Base-by-base conservation (phyloP, 2,797 vertebrate genomes). In the Melanotaenia nigrans region DNA sequence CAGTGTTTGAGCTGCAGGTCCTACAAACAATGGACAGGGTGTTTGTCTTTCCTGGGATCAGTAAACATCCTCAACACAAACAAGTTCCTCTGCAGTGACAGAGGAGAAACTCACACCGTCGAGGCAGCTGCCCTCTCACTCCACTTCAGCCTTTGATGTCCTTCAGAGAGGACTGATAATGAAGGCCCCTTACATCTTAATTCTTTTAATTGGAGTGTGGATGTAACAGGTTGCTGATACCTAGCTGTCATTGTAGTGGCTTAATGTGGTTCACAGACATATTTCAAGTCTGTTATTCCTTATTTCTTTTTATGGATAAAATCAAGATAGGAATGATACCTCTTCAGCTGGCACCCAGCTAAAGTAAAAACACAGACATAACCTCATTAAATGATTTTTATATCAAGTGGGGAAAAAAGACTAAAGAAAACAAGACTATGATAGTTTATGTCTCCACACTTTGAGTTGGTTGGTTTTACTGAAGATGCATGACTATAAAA, bases 31-130 rank as follows among this genome's bases (percentile, higher is more conserved):
- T 87, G 92, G 83, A 61, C 82, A 61, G 59, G 30, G 85, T 92
- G 93, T 95, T 95, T 95, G 94, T 94, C 92, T 94, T 94, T 89
- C 87, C 90, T 90, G 92, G 90, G 93, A 94, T 94, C 87, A 74
- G 94, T 94, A 95, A 95, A 95, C 94, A 94, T 94, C 91, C 92
- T 94, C 90, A 85, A 91, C 92, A 93, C 93, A 95, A 95, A 94
- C 92, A 92, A 83, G 86, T 81, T 91, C 83, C 87, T 91, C 82
- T 73, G 86, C 90, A 92, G 90, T 78, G 79, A 89, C 87, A 90
- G 89, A 92, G 78, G 87, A 92, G 87, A 94, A 94, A 91, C 86
- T 94, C 92, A 89, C 93, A 94, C 94, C 92, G 25, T 85, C 55
- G 73, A 86, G 89, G 88, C 94, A 94, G 94, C 93, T 94, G 94